Base-by-base conservation (phyloP, 2,113 vertebrate species). In the Sinosuthora webbiana region DNA sequence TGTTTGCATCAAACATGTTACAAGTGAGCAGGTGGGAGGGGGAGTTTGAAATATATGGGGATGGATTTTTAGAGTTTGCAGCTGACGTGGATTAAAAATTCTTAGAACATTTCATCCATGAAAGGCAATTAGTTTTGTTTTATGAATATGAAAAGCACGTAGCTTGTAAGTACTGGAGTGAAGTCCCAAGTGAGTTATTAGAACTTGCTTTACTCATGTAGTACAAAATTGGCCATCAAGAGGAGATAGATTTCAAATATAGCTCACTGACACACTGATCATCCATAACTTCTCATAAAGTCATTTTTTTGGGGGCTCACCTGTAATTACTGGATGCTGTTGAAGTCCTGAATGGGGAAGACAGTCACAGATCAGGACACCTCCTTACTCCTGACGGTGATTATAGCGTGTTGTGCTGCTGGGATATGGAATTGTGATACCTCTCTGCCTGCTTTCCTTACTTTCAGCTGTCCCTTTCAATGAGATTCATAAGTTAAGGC, bases 121-220 rank as follows among this genome's bases (percentile, higher is more conserved):
- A 97, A 97, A 97, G 95, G 96, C 97, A 97, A 98, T 97, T 97
- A 97, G 91, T 94, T 96, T 97, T 97, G 88, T 98, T 97, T 97
- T 97, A 97, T 97, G 96, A 97, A 90, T 96, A 92, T 97, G 95
- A 94, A 97, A 98, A 97, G 96, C 95, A 93, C 90, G 96, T 95
- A 93, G 96, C 95, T 95, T 95, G 84, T 97, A 97, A 97, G 96
- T 97, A 95, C 96, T 89, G 53, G 85, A 97, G 83, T 94, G 93
- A 96, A 89, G 93, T 97, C 97, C 97, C 97, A 92, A 93, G 95
- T 94, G 97, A 97, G 94, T 98, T 97, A 97, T 97, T 96, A 96
- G 95, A 93, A 97, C 94, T 94, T 77, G 71, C 90, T 95, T 92
- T 96, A 93, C 96, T 98, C 97, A 35, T 96, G 95, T 97, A 97